Evolutionary conservation across 2,888 invertebrate genomes (phyloP).

Genomic region (Aporophyla lueneburgensis): DNA sequence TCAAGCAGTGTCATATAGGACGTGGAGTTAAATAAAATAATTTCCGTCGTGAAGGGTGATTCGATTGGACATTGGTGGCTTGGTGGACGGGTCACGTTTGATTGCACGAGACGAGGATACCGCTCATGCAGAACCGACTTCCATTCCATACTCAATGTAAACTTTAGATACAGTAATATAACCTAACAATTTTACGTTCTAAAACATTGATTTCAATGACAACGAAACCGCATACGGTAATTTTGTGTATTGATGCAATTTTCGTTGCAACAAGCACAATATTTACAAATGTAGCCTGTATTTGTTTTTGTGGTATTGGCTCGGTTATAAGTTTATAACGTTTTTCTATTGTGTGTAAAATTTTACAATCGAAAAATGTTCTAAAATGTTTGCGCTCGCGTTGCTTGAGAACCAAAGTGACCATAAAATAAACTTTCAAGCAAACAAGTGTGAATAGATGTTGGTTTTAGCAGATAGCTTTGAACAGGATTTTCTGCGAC

Average conservation of each 20-base stretch:
- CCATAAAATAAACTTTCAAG: conserved; percentile 48
- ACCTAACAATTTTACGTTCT: conserved; percentile 45
- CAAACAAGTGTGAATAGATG: conserved; percentile 26
- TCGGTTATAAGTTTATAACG: conserved; percentile 1
- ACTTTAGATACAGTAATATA: conserved; percentile 59
- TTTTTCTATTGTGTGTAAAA: conserved; percentile 16
- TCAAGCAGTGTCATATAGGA: conserved; percentile 65
- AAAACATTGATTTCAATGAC: conserved; percentile 54
- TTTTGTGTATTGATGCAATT: conserved; percentile 42
- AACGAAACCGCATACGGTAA: conserved; percentile 56
- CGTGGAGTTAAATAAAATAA: conserved; percentile 70
- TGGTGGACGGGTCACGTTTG: conserved; percentile 84
- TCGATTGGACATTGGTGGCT: conserved; percentile 79
- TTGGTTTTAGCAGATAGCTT: conserved; percentile 39
- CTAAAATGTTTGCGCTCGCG: conserved; percentile 28
- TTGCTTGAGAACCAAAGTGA: conserved; percentile 24
- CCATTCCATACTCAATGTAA: conserved; percentile 61
- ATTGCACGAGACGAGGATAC: conserved; percentile 83
- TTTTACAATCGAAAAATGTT: conserved; percentile 10
- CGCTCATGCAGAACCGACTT: conserved; percentile 82
- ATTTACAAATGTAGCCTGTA: conserved; percentile 26
- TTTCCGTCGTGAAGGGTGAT: conserved; percentile 79
- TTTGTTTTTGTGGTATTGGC: conserved; percentile 42
- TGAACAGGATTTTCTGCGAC: not conserved
- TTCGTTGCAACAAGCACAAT: conserved; percentile 31